Conservation (phyloP, 1,140 invertebrate species). For the Anadara kagoshimensis region DNA sequence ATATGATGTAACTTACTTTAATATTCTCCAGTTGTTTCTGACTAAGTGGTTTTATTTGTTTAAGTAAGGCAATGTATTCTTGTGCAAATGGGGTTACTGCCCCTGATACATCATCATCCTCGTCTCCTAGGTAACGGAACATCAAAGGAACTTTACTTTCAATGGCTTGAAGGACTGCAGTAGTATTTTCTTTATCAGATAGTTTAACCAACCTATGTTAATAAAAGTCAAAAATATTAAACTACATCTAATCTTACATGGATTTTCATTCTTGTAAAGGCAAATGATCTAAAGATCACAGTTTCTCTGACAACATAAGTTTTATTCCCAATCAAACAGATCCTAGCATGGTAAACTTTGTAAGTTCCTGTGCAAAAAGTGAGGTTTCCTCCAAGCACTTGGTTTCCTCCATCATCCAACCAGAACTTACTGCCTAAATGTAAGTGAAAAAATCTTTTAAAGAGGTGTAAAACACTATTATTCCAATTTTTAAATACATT, state of each 20-base stretch:
- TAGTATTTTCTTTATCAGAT: constrained; percentile 64
- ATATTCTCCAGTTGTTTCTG: constrained; percentile 70
- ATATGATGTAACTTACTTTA: constrained; percentile 63
- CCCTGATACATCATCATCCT: constrained; percentile 78
- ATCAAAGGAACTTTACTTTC: constrained; percentile 76
- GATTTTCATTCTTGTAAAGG: no score
- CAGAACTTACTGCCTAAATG: background rate
- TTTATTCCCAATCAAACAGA: no score
- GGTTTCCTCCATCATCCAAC: no score
- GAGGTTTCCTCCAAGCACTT: no score
- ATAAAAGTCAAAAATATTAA: no score
- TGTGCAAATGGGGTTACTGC: constrained; percentile 76
- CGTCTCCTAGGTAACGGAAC: constrained; percentile 76
- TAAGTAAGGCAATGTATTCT: constrained; percentile 77
- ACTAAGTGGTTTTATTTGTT: constrained; percentile 63
- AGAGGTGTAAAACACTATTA: background rate
- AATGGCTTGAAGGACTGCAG: constrained; percentile 71
- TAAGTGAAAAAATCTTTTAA: background rate
- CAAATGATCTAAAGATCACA: no score
- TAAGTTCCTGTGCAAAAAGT: no score
- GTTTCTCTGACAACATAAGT: no score
- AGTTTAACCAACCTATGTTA: constrained; percentile 59
- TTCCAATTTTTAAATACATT: background rate
- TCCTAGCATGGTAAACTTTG: no score
- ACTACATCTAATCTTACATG: no score